These are phyloP conservation scores for Paradisaea rubra DNA, from an alignment of 2,113 vertebrate species.

Conservation along the genomic window DNA sequence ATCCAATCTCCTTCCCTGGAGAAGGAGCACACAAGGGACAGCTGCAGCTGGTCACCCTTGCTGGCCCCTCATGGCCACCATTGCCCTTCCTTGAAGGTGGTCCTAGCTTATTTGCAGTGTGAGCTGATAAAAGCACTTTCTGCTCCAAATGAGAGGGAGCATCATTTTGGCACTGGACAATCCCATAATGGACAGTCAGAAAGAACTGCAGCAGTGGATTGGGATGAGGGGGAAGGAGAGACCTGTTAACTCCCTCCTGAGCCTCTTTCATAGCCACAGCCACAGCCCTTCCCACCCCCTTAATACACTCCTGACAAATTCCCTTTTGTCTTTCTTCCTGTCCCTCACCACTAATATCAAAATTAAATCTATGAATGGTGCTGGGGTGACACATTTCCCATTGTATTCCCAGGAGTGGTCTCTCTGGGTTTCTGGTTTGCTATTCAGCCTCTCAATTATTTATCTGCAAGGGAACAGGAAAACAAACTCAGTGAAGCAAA, in stretches of 20 bases:
- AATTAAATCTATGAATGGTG: not conserved
- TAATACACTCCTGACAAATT: not conserved
- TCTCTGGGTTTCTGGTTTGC: conserved; percentile 1
- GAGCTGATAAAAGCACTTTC: not conserved
- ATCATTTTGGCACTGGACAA: not conserved
- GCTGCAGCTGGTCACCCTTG: not conserved
- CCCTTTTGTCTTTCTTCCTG: not conserved
- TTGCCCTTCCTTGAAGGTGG: not conserved
- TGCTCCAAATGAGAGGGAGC: not conserved
- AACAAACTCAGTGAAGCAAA: conserved; percentile 18
- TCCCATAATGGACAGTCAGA: not conserved
- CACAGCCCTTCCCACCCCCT: not conserved
- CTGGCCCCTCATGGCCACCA: not conserved
- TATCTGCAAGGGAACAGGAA: not conserved
- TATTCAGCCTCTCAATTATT: conserved; percentile 27
- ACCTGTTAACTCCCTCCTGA: fast-evolving
- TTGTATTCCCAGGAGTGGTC: not conserved
- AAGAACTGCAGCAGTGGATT: not conserved
- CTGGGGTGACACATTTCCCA: not conserved
- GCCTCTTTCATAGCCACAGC: not conserved
- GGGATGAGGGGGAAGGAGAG: not conserved
- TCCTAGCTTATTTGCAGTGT: not conserved
- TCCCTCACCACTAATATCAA: not conserved
- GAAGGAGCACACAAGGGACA: fast-evolving
- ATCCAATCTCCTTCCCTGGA: not conserved